A percentile compares a stretch with the other conserved stretches of the same genome.
Evolutionary conservation across 2,888 invertebrate species (phyloP).

Genomic region (Gastrophysa polygoni): DNA sequence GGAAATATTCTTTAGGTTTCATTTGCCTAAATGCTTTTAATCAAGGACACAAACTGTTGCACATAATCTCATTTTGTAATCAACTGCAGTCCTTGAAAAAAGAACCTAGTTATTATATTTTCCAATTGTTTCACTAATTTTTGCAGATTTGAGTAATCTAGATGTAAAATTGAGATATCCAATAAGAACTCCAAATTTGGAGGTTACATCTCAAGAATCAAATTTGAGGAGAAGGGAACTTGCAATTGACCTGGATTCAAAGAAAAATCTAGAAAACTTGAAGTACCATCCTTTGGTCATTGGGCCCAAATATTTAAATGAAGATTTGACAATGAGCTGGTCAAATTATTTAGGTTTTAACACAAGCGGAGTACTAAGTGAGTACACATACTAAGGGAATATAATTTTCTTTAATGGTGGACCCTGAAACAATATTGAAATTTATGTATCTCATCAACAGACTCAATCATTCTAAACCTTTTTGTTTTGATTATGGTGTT

Average conservation of each 20-base stretch:
- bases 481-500: too few relatives aligned
- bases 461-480: too few relatives aligned
- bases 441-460: too few relatives aligned
- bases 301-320: conserved; percentile 74
- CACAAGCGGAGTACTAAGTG: conserved; percentile 77
- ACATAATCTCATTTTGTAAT: too few relatives aligned
- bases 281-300: conserved; percentile 70
- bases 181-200: neutral
- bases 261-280: conserved; percentile 3
- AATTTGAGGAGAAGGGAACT: neutral
- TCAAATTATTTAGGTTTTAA: conserved; percentile 68
- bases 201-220: neutral
- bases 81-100: too few relatives aligned
- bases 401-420: too few relatives aligned
- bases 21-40: too few relatives aligned
- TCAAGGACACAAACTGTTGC: too few relatives aligned
- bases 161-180: conserved; percentile 19
- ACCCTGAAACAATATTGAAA: too few relatives aligned
- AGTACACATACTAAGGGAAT: conserved; percentile 41
- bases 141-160: conserved; percentile 21
- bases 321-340: conserved; percentile 69
- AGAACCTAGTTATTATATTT: too few relatives aligned
- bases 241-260: neutral
- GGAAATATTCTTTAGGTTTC: too few relatives aligned
- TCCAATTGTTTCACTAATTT: neutral